Percentiles rank a stretch among this genome's conserved stretches.
phyloP scores from a whole-genome alignment of 2,113 vertebrate genomes.

The Charina bottae region DNA sequence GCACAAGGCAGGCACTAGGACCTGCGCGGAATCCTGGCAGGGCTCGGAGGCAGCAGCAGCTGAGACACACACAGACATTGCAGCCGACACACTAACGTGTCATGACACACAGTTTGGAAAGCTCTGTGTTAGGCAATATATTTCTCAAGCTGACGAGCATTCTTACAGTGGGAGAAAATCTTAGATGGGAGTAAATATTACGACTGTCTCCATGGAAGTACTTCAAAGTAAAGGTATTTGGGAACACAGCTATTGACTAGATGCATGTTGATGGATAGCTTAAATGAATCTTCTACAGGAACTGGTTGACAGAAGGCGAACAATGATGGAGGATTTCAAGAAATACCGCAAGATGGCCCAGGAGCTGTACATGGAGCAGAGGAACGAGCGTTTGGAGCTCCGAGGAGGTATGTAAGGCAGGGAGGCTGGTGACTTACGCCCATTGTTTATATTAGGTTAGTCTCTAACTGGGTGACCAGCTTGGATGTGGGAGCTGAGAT shows the following conservation, averaged over 20 bases:
- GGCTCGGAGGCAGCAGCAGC: too few relatives aligned
- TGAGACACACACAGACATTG: too few relatives aligned
- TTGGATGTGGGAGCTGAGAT: neutral
- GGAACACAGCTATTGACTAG: too few relatives aligned
- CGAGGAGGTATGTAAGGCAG: conserved; percentile 80
- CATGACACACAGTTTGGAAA: too few relatives aligned
- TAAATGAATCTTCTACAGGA: conserved; percentile 72
- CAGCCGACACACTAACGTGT: too few relatives aligned
- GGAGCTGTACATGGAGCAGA: conserved; percentile 87
- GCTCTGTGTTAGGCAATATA: rapidly evolving
- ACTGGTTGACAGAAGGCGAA: conserved; percentile 90
- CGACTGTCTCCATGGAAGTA: neutral
- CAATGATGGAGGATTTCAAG: conserved; percentile 97
- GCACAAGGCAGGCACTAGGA: too few relatives aligned
- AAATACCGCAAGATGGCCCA: conserved; percentile 86
- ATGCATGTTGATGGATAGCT: neutral
- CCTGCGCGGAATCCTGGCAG: too few relatives aligned
- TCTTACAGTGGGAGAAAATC: neutral
- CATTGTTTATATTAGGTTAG: neutral
- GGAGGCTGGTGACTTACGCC: neutral
- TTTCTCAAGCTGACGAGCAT: neutral
- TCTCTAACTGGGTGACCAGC: neutral
- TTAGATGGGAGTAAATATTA: neutral
- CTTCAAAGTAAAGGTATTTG: neutral
- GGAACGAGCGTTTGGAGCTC: conserved; percentile 85